phyloP scores from a whole-genome alignment of 2,113 vertebrate species.

The Phyllostomus discolor region DNA sequence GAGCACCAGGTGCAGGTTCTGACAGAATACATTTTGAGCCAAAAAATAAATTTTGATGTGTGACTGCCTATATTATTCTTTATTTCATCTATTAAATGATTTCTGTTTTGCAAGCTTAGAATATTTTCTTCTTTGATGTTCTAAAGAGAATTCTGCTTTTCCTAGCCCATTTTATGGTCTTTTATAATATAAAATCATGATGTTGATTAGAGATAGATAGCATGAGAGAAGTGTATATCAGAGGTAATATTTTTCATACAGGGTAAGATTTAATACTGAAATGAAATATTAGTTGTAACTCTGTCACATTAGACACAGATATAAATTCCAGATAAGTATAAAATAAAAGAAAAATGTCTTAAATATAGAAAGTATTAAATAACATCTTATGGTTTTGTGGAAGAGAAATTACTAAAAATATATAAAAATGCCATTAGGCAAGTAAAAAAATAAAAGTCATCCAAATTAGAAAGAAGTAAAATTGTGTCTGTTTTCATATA shows the following conservation, averaged over 20 bases:
- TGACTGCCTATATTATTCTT: background rate
- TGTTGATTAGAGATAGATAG: background rate
- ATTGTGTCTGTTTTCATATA: no score
- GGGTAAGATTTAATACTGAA: background rate
- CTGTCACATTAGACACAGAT: background rate
- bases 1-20: fast-evolving
- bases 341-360: no score
- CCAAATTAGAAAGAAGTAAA: no score
- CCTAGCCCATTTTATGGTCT: background rate
- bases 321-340: background rate
- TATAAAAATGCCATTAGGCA: background rate
- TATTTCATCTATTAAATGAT: background rate
- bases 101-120: background rate
- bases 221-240: background rate
- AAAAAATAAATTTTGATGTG: background rate
- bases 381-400: background rate
- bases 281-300: background rate
- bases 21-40: background rate
- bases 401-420: background rate
- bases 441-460: background rate
- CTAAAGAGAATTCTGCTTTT: background rate
- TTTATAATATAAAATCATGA: background rate
- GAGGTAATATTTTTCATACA: background rate
- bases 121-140: background rate
- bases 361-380: no score